Evolutionary conservation across 35 echinoderm and acorn worm genomes (phyloP).

Genomic region (Holothuria glaberrima): DNA sequence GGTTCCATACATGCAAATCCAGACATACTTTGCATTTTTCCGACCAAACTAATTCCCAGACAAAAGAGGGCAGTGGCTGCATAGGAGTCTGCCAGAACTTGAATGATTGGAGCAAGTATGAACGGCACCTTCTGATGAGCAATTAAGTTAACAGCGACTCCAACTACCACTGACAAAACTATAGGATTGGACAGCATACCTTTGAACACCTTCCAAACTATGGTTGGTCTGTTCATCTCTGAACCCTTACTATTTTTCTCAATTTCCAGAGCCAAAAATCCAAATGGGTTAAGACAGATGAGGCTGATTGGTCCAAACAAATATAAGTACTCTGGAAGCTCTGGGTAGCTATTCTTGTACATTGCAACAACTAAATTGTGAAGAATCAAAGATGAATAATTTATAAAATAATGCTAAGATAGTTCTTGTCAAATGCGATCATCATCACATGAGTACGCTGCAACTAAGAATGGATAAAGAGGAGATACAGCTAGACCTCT

Average conservation of each 20-base stretch:
- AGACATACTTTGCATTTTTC: conserved; percentile 62
- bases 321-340: conserved; percentile 81
- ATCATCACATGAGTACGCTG: no score
- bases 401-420: no score
- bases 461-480: no score
- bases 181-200: conserved; percentile 80
- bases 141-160: conserved; percentile 68
- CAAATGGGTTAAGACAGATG: conserved; percentile 72
- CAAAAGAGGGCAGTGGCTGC: conserved; percentile 77
- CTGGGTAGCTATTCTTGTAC: conserved; percentile 65
- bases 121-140: conserved; percentile 58
- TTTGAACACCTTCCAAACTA: conserved; percentile 30
- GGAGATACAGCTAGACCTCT: no score
- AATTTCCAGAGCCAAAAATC: conserved; percentile 77
- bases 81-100: conserved; percentile 67
- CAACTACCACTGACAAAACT: conserved; percentile 67
- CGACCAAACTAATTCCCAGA: conserved; percentile 79
- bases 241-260: conserved; percentile 40
- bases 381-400: not conserved
- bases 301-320: conserved; percentile 83
- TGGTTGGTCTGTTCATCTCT: not conserved
- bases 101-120: conserved; percentile 54
- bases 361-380: conserved; percentile 65
- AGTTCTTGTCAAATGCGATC: no score
- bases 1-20: conserved; percentile 46